Evolutionary conservation across 1,140 invertebrate genomes (phyloP).

Genomic region (honey bee (Apis mellifera)): Amel_HAv3.1 CM009932.2:14441501-14442000

Average conservation of each 20-base stretch:
- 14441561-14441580: slow-evolving; percentile 71
- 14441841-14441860: slow-evolving; percentile 76
- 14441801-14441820: slow-evolving; percentile 94
- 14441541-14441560: slow-evolving; percentile 81
- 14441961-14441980: slow-evolving; percentile 69
- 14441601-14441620: slow-evolving; percentile 54
- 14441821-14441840: slow-evolving; percentile 78
- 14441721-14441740: too few species aligned
- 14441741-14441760: too few species aligned
- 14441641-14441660: slow-evolving; percentile 94
- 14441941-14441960: slow-evolving; percentile 68
- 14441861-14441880: slow-evolving; percentile 82
- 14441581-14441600: slow-evolving; percentile 59
- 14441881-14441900: slow-evolving; percentile 82
- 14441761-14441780: neutral
- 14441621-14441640: slow-evolving; percentile 88
- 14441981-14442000: slow-evolving; percentile 69
- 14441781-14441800: slow-evolving; percentile 85
- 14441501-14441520: neutral
- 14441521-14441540: neutral
- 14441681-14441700: slow-evolving; percentile 91
- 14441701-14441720: slow-evolving; percentile 83
- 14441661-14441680: slow-evolving; percentile 98
- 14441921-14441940: slow-evolving; percentile 82
- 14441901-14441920: slow-evolving; percentile 83